Conservation (phyloP, 1,140 invertebrate genomes). For the Tenebrio molitor region DNA sequence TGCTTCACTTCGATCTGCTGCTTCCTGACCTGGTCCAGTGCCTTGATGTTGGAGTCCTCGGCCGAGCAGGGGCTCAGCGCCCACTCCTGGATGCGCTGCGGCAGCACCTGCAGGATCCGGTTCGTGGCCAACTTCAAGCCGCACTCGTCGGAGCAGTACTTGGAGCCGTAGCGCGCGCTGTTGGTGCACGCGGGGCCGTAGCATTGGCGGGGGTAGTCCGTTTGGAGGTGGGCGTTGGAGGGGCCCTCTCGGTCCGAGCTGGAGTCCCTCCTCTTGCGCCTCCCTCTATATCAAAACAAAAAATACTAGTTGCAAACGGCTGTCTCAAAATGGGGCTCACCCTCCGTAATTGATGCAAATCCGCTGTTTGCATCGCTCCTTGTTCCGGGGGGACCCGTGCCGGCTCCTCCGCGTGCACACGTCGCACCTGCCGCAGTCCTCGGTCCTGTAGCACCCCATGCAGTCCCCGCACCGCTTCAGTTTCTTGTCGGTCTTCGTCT, state of each 20-base stretch:
- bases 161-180: slow-evolving; percentile 84
- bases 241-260: slow-evolving; percentile 61
- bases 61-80: slow-evolving; percentile 89
- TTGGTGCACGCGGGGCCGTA: slow-evolving; percentile 90
- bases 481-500: slow-evolving; percentile 63
- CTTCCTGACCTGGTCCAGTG: slow-evolving; percentile 83
- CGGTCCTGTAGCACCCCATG: slow-evolving; percentile 81
- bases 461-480: slow-evolving; percentile 84
- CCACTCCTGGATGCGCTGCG: slow-evolving; percentile 96
- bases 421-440: slow-evolving; percentile 91
- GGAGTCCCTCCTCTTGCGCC: slow-evolving; percentile 63
- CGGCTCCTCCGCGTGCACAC: slow-evolving; percentile 85
- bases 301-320: not conserved
- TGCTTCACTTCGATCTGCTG: slow-evolving; percentile 83
- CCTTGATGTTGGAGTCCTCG: slow-evolving; percentile 87
- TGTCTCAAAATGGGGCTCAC: slow-evolving; percentile 52
- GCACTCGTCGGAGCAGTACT: slow-evolving; percentile 96
- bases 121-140: slow-evolving; percentile 92
- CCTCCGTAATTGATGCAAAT: slow-evolving; percentile 68
- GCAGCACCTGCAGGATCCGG: slow-evolving; percentile 87
- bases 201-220: slow-evolving; percentile 81
- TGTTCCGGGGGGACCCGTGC: slow-evolving; percentile 80
- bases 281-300: too few relatives aligned
- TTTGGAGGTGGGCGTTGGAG: slow-evolving; percentile 60
- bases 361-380: slow-evolving; percentile 77